A percentile compares a stretch with the other conserved stretches of the same genome.
phyloP scores from a whole-genome alignment of 2,797 vertebrate genomes.

The Epinephelus awoara region DNA sequence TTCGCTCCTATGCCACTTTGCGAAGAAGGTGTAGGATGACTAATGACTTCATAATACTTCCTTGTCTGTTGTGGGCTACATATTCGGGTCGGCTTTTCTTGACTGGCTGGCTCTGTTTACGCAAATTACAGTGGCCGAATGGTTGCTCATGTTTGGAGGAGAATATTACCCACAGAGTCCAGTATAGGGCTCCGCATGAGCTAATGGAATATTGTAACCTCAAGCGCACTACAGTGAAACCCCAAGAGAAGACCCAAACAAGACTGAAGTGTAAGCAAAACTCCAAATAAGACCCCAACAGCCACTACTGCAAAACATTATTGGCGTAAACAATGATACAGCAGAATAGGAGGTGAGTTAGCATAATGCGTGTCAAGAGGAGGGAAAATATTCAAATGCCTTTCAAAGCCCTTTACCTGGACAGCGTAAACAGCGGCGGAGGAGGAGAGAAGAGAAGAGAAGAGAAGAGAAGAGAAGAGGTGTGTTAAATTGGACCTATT shows the following conservation, averaged over 20 bases:
- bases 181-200: too few relatives aligned
- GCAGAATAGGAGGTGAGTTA: conserved; percentile 49
- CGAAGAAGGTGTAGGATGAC: background rate
- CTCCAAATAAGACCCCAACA: conserved; percentile 38
- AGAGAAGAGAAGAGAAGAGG: conserved; percentile 17
- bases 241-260: conserved; percentile 33
- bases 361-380: conserved; percentile 26
- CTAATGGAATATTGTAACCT: too few relatives aligned
- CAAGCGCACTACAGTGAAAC: conserved; percentile 47
- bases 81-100: background rate
- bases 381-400: conserved; percentile 28
- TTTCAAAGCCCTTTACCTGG: conserved; percentile 68
- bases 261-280: conserved; percentile 33
- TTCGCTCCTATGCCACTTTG: background rate
- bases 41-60: background rate
- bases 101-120: background rate
- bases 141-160: too few relatives aligned
- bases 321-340: conserved; percentile 47
- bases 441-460: conserved; percentile 12
- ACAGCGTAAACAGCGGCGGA: conserved; percentile 18
- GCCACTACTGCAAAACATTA: conserved; percentile 43
- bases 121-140: background rate
- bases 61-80: background rate
- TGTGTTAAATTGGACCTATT: background rate
- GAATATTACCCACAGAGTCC: too few relatives aligned